Conservation (phyloP, 2,888 invertebrate species). For the Drosophila bunnanda region DNA sequence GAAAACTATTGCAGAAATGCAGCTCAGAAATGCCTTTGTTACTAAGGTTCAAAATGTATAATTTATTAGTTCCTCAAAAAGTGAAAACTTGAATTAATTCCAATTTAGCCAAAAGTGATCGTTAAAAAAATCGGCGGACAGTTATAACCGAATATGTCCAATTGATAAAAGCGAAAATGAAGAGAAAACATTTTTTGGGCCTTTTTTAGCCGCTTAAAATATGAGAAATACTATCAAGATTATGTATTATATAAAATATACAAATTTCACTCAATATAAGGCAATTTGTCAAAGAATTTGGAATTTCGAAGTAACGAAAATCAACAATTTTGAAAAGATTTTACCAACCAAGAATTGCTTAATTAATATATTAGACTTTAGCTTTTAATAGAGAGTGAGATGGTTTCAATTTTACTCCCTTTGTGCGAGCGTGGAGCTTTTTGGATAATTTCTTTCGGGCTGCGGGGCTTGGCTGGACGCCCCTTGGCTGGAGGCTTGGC, state of each 20-base stretch:
- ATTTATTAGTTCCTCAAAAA: slow-evolving; percentile 18
- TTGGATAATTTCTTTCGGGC: slow-evolving; percentile 1
- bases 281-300: not conserved
- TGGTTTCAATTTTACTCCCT: not conserved
- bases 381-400: not conserved
- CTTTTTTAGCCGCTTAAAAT: not conserved
- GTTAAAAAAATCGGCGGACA: slow-evolving; percentile 1
- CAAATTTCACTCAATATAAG: slow-evolving; percentile 3
- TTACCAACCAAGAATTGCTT: not conserved
- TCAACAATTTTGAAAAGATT: not conserved
- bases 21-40: not conserved
- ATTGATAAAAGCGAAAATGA: slow-evolving; percentile 16
- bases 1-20: not conserved
- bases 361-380: not conserved
- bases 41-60: not conserved
- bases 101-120: slow-evolving; percentile 8
- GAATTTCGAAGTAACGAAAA: not conserved
- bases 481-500: not conserved
- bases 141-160: slow-evolving; percentile 19
- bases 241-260: not conserved
- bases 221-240: not conserved
- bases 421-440: slow-evolving; percentile 6
- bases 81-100: slow-evolving; percentile 18
- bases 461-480: not conserved
- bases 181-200: slow-evolving; percentile 11